phyloP scores from a whole-genome alignment of 1,140 invertebrate genomes.

The Drosophila insularis region DNA sequence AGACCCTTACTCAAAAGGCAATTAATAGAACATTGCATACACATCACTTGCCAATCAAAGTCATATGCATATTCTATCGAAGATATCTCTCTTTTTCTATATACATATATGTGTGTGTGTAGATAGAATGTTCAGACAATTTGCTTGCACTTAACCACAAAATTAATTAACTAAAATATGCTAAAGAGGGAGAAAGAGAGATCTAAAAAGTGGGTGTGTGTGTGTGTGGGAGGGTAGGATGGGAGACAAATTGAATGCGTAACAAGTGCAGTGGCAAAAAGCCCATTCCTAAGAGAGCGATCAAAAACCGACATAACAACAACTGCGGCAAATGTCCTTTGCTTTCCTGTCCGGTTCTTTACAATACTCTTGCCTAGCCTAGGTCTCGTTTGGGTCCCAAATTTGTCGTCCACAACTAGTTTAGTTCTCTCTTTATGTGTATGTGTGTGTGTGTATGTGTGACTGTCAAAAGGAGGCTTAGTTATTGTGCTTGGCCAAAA shows the following conservation, averaged over 20 bases:
- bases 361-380: background rate
- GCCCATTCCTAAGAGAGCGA: slow-evolving; percentile 53
- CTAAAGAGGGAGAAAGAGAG: background rate
- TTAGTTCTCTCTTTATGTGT: background rate
- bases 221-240: too few relatives aligned
- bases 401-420: background rate
- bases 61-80: slow-evolving; percentile 5
- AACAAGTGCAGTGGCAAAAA: slow-evolving; percentile 44
- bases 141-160: slow-evolving; percentile 67
- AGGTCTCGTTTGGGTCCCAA: background rate
- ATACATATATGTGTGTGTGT: background rate
- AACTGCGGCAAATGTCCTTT: slow-evolving; percentile 24
- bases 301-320: slow-evolving; percentile 65
- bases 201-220: too few relatives aligned
- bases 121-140: slow-evolving; percentile 34
- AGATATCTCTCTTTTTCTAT: background rate
- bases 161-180: slow-evolving; percentile 79
- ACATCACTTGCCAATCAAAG: slow-evolving; percentile 64
- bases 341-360: slow-evolving; percentile 22
- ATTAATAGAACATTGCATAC: slow-evolving; percentile 19
- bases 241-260: background rate
- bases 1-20: slow-evolving; percentile 13
- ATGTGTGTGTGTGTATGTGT: background rate
- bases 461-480: slow-evolving; percentile 53
- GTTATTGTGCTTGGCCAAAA: slow-evolving; percentile 66